Percentiles rank a stretch among this genome's conserved stretches.
Evolutionary conservation across 2,113 vertebrate genomes (phyloP).

Genomic region (Halcyon malimbica): DNA sequence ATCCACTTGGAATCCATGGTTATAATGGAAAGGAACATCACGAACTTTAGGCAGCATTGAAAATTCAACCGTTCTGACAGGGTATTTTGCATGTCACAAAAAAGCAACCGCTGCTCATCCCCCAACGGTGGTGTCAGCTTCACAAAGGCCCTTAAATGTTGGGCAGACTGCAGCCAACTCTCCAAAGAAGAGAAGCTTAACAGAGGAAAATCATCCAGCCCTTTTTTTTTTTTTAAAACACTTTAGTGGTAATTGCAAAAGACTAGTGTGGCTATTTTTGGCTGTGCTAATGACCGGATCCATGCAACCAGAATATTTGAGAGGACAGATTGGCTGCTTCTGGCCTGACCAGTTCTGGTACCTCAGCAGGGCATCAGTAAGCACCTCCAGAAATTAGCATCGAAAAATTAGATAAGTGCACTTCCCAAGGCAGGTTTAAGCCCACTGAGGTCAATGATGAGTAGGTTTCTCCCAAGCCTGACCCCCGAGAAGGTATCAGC

Average conservation of each 20-base stretch:
- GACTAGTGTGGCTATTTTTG: neutral
- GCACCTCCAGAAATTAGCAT: neutral
- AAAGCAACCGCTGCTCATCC: neutral
- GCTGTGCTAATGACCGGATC: neutral
- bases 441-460: neutral
- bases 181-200: neutral
- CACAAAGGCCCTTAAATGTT: fast-evolving
- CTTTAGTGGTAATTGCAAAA: neutral
- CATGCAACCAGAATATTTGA: neutral
- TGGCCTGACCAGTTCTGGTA: neutral
- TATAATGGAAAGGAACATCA: neutral
- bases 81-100: fast-evolving
- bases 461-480: neutral
- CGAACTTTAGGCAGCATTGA: neutral
- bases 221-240: neutral
- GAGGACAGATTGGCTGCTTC: neutral
- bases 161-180: neutral
- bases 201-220: neutral
- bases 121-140: neutral
- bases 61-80: neutral
- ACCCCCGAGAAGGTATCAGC: neutral
- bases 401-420: neutral
- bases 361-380: fast-evolving
- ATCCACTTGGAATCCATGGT: neutral
- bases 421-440: neutral